A percentile compares a stretch with the other conserved stretches of the same genome.
Evolutionary conservation across 2,888 invertebrate genomes (phyloP).

Genomic region (Lithodes maja): DNA sequence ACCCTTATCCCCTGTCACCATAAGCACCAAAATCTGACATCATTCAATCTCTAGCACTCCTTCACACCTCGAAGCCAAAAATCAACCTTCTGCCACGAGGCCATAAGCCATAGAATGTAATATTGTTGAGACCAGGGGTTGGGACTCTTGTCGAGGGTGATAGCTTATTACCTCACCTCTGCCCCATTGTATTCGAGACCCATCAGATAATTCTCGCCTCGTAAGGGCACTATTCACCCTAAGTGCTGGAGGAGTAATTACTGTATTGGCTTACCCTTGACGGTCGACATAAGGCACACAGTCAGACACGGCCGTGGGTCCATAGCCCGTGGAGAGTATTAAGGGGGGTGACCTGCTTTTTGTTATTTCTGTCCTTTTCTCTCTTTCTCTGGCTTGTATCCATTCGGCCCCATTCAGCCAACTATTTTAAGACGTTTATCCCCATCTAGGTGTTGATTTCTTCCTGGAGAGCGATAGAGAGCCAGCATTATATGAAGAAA

Average conservation of each 20-base stretch:
- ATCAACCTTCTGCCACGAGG: background rate
- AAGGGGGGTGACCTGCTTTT: too few relatives aligned
- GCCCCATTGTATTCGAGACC: constrained; percentile 63
- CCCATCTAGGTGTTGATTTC: too few relatives aligned
- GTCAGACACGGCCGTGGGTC: constrained; percentile 41
- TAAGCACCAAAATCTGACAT: background rate
- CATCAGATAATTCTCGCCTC: constrained; percentile 58
- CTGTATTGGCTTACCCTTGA: constrained; percentile 47
- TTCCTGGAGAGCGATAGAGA: too few relatives aligned
- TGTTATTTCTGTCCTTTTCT: too few relatives aligned
- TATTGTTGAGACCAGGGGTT: background rate
- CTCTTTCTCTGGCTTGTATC: too few relatives aligned
- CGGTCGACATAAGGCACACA: constrained; percentile 34
- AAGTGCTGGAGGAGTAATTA: constrained; percentile 44
- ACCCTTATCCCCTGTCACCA: background rate
- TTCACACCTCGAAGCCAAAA: too few relatives aligned
- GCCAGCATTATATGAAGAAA: too few relatives aligned
- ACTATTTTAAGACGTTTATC: too few relatives aligned
- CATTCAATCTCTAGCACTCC: background rate
- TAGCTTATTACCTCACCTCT: constrained; percentile 60
- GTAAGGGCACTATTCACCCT: constrained; percentile 55
- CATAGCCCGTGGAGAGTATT: too few relatives aligned
- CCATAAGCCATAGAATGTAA: background rate
- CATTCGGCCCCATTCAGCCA: too few relatives aligned
- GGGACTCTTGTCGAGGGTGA: constrained; percentile 21